phyloP scores from a whole-genome alignment of 2,113 vertebrate genomes.

The Pedionomus torquatus region DNA sequence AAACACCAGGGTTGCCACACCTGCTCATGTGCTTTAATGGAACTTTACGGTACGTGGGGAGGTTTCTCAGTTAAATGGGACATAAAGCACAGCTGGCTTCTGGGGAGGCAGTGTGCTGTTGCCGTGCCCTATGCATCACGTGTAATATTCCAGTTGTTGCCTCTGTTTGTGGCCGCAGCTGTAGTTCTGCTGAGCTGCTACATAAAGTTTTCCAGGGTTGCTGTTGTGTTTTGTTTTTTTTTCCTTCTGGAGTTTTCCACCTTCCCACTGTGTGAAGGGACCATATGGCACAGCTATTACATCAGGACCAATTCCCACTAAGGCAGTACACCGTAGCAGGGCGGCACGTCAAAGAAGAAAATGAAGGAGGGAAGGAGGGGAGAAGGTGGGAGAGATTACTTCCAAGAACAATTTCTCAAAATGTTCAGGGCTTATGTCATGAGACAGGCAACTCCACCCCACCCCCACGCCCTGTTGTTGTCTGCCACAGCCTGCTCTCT shows the following conservation, averaged over 20 bases:
- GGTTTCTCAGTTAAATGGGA: slow-evolving; percentile 59
- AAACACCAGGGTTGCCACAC: neutral
- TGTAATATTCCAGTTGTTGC: neutral
- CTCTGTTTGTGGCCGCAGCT: slow-evolving; percentile 50
- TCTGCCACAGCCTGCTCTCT: neutral
- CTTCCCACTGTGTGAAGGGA: slow-evolving; percentile 13
- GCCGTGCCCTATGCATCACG: slow-evolving; percentile 10
- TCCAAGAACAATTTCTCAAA: neutral
- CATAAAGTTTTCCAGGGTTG: slow-evolving; percentile 45
- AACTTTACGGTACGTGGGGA: neutral
- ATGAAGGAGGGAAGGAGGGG: neutral
- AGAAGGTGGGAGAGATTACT: neutral
- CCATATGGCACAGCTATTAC: slow-evolving; percentile 22
- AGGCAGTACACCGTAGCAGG: neutral
- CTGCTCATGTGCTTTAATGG: neutral
- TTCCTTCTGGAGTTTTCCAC: slow-evolving; percentile 47
- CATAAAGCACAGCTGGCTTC: slow-evolving; percentile 63
- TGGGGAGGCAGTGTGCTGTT: neutral
- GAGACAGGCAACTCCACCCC: neutral
- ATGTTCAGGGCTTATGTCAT: neutral
- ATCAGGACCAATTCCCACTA: slow-evolving; percentile 31
- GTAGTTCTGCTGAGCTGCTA: neutral
- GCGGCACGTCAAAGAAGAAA: neutral
- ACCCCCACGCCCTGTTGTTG: accelerated
- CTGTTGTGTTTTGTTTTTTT: neutral